phyloP scores from a whole-genome alignment of 1,140 invertebrate species.

The Drosophila aff. region DNA sequence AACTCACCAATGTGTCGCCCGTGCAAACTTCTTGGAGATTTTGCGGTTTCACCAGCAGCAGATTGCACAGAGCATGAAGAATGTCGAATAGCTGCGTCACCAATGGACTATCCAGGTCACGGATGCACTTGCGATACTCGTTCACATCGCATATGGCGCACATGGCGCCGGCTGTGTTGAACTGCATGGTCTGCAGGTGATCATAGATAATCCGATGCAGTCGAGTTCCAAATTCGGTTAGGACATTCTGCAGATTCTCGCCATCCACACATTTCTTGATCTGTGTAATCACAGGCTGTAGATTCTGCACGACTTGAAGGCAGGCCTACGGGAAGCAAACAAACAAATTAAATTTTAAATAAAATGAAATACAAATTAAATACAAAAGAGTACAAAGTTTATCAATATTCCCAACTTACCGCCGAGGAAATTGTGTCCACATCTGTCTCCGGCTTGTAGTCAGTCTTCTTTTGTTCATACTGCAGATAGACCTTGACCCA shows the following conservation, averaged over 20 bases:
- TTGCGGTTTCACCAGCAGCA: conserved; percentile 97
- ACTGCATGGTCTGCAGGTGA: conserved; percentile 97
- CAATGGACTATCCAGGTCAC: conserved; percentile 90
- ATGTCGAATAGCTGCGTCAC: conserved; percentile 96
- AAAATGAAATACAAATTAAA: neutral
- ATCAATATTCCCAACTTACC: conserved; percentile 81
- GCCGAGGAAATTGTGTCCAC: conserved; percentile 91
- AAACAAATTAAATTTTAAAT: neutral
- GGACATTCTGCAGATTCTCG: conserved; percentile 94
- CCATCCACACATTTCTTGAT: conserved; percentile 96
- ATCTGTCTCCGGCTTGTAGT: conserved; percentile 97
- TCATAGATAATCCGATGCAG: conserved; percentile 98
- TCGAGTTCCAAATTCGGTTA: conserved; percentile 95
- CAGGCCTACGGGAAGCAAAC: conserved; percentile 90
- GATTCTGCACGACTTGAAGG: conserved; percentile 93
- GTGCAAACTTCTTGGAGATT: conserved; percentile 98
- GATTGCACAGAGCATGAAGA: conserved; percentile 97
- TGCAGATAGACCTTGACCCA: conserved; percentile 97
- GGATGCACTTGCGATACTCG: conserved; percentile 94
- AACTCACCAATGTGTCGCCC: conserved; percentile 95
- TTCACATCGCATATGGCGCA: conserved; percentile 99
- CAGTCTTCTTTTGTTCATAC: conserved; percentile 97
- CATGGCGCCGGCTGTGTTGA: conserved; percentile 98
- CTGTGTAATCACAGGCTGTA: conserved; percentile 91
- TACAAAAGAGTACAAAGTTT: neutral